These are phyloP conservation scores for Caiman crocodilus DNA, from an alignment of 2,797 vertebrate genomes.

Conservation along the genomic window DNA sequence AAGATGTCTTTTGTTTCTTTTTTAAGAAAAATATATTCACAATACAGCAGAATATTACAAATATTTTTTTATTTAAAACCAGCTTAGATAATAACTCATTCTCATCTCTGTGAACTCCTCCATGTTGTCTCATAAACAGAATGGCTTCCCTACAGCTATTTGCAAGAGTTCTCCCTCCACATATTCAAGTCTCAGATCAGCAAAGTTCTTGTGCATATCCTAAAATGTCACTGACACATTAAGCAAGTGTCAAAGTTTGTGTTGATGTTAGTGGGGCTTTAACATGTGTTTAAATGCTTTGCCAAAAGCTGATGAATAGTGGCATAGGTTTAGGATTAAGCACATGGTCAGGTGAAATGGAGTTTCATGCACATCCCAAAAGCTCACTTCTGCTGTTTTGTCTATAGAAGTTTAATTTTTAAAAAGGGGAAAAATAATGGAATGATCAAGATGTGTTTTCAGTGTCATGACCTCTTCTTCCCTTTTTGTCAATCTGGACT, in stretches of 20 bases:
- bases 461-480: background rate
- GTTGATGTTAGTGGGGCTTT: background rate
- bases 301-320: background rate
- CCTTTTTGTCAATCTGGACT: background rate
- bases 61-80: too few species aligned
- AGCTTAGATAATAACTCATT: background rate
- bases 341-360: background rate
- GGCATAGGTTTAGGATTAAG: background rate
- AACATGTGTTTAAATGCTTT: background rate
- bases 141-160: background rate
- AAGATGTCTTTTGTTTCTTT: background rate
- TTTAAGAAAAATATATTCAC: background rate
- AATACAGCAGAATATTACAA: background rate
- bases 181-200: background rate
- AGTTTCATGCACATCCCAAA: background rate
- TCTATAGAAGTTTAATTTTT: background rate
- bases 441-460: background rate
- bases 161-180: background rate
- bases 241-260: fast-evolving
- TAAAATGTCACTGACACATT: background rate
- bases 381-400: background rate
- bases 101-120: background rate
- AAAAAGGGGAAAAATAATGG: background rate
- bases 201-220: background rate
- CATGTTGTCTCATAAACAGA: background rate